Evolutionary conservation across 2,888 invertebrate genomes (phyloP).

Genomic region (Sussaba pulchella): DNA sequence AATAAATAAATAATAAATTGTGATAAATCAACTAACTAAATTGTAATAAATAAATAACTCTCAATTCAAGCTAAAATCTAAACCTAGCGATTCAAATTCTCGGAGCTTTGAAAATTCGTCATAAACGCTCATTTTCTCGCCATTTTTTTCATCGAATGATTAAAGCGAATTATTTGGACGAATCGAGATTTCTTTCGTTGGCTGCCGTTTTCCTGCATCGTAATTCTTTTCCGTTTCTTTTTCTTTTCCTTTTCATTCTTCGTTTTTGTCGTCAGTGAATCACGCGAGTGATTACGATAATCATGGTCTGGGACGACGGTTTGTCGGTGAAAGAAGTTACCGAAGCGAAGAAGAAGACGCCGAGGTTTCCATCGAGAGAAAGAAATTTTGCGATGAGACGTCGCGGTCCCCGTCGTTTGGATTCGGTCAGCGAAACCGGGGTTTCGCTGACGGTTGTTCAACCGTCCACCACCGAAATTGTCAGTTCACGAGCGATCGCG

Average conservation of each 20-base stretch:
- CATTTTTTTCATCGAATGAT: too few species aligned
- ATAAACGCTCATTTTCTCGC: not conserved
- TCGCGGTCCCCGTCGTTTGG: constrained; percentile 79
- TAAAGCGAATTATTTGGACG: not conserved
- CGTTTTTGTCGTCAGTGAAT: constrained; percentile 34
- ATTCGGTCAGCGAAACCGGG: constrained; percentile 68
- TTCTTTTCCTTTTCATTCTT: not conserved
- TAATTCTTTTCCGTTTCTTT: constrained; percentile 14
- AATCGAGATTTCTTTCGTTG: too few species aligned
- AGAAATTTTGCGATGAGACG: constrained; percentile 89
- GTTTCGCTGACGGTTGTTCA: constrained; percentile 67
- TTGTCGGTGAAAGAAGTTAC: constrained; percentile 80
- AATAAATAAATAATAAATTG: too few species aligned
- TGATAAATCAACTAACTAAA: too few species aligned
- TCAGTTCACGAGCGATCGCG: constrained; percentile 59
- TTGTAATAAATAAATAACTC: too few species aligned
- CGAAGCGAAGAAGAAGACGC: constrained; percentile 85
- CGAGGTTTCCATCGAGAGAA: constrained; percentile 89
- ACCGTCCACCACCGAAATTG: constrained; percentile 49
- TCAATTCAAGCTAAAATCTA: too few species aligned
- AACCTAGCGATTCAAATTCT: not conserved
- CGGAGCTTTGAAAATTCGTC: not conserved
- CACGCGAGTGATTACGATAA: constrained; percentile 27
- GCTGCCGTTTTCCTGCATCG: too few species aligned
- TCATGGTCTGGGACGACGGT: constrained; percentile 80